Conservation (phyloP, 2,888 invertebrate genomes). For the Drosophila nr. perissopoda region DNA sequence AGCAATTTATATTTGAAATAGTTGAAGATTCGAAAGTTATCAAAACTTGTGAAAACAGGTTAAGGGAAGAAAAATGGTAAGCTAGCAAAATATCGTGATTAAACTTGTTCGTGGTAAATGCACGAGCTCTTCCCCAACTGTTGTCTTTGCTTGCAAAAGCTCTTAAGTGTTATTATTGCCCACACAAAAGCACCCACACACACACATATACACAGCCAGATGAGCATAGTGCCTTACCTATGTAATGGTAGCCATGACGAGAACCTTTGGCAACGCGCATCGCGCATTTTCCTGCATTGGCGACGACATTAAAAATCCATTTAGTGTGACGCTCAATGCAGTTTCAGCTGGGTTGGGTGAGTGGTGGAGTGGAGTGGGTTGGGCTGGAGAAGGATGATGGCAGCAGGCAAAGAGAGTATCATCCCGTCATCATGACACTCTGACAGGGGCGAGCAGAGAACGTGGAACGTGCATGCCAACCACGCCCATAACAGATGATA, state of each 20-base stretch:
- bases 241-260: conserved; percentile 47
- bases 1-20: neutral
- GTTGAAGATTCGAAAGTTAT: neutral
- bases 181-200: conserved; percentile 11
- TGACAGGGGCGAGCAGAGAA: conserved; percentile 30
- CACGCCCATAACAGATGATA: conserved; percentile 37
- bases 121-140: conserved; percentile 40
- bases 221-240: conserved; percentile 19
- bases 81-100: neutral
- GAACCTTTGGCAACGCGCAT: conserved; percentile 61
- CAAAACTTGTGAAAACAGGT: neutral
- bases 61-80: neutral
- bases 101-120: neutral
- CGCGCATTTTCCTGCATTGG: conserved; percentile 68
- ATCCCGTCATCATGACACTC: conserved; percentile 42
- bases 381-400: neutral
- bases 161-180: conserved; percentile 75
- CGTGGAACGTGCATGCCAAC: conserved; percentile 23
- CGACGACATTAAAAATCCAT: conserved; percentile 82
- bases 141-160: conserved; percentile 33
- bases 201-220: conserved; percentile 17
- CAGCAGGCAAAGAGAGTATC: conserved; percentile 29
- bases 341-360: conserved; percentile 20
- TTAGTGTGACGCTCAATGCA: conserved; percentile 74
- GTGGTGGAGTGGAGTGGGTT: neutral